These are phyloP conservation scores for Epistrophella euchroma DNA, from an alignment of 2,888 invertebrate species.

Conservation along the genomic window DNA sequence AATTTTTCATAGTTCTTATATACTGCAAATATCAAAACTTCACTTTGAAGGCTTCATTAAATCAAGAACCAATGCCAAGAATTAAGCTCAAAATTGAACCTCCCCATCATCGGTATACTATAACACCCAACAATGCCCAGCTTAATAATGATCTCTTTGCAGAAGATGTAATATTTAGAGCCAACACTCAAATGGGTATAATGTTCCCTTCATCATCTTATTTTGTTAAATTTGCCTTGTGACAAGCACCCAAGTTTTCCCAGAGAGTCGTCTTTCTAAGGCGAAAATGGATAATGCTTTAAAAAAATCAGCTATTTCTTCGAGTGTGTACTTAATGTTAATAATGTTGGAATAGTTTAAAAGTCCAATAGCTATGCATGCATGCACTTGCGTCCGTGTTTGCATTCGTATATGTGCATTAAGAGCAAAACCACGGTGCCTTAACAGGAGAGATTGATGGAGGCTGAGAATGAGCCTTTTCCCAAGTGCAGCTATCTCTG, in stretches of 20 bases:
- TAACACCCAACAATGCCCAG: too few relatives aligned
- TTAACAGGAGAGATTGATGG: background rate
- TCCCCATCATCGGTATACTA: too few relatives aligned
- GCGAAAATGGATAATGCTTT: conserved; percentile 1
- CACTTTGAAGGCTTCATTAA: too few relatives aligned
- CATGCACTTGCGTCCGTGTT: conserved; percentile 34
- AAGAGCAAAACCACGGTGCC: conserved; percentile 42
- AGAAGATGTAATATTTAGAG: too few relatives aligned
- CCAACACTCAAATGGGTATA: conserved; percentile 6
- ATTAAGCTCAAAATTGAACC: too few relatives aligned
- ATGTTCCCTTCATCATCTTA: background rate
- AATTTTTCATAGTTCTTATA: too few relatives aligned
- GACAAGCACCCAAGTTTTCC: background rate
- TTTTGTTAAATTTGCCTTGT: background rate
- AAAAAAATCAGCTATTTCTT: conserved; percentile 51
- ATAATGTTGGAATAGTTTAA: conserved; percentile 63
- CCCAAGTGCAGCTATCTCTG: background rate
- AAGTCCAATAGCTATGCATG: conserved; percentile 62
- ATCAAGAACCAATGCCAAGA: too few relatives aligned
- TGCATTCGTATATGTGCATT: conserved; percentile 4
- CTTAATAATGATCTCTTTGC: too few relatives aligned
- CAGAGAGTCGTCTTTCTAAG: background rate
- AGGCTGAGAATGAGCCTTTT: background rate
- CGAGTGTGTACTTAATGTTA: conserved; percentile 52
- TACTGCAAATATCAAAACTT: too few relatives aligned